Evolutionary conservation across 2,888 invertebrate species (phyloP).

Genomic region (Tanypteryx hageni): DNA sequence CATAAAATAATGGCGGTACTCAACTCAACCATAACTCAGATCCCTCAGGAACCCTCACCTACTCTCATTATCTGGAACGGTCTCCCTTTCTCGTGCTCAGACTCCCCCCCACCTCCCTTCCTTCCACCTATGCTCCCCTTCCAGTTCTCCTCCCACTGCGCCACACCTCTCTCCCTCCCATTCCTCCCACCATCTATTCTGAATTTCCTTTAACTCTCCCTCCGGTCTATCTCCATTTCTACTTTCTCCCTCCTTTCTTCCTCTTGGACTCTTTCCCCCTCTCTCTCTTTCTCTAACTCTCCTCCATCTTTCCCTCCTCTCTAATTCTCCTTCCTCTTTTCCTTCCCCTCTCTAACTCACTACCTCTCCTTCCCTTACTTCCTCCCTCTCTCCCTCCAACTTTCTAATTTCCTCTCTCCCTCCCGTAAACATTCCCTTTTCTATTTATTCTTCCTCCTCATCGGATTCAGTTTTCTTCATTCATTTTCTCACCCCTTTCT

Average conservation of each 20-base stretch:
- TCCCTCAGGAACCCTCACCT: constrained; percentile 47
- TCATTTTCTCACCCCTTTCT: too few species aligned
- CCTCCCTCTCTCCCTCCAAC: background rate
- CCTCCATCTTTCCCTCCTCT: background rate
- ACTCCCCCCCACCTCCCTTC: background rate
- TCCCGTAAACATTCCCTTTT: too few species aligned
- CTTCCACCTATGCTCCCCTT: background rate
- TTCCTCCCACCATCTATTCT: background rate
- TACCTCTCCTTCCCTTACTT: background rate
- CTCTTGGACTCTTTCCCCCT: background rate
- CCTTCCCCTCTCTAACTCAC: background rate
- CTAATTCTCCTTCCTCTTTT: background rate
- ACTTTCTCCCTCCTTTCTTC: background rate
- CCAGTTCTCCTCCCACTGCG: background rate
- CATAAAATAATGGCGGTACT: constrained; percentile 56
- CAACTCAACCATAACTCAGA: constrained; percentile 50
- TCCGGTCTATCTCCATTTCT: background rate
- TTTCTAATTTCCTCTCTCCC: constrained; percentile 26
- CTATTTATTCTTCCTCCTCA: too few species aligned
- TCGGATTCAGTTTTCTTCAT: too few species aligned
- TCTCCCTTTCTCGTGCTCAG: background rate
- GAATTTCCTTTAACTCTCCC: background rate
- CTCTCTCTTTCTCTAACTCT: background rate
- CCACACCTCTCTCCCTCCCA: background rate
- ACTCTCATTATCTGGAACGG: constrained; percentile 30